Evolutionary conservation across 2,888 invertebrate genomes (phyloP).

Genomic region (Lochmaea capreae): DNA sequence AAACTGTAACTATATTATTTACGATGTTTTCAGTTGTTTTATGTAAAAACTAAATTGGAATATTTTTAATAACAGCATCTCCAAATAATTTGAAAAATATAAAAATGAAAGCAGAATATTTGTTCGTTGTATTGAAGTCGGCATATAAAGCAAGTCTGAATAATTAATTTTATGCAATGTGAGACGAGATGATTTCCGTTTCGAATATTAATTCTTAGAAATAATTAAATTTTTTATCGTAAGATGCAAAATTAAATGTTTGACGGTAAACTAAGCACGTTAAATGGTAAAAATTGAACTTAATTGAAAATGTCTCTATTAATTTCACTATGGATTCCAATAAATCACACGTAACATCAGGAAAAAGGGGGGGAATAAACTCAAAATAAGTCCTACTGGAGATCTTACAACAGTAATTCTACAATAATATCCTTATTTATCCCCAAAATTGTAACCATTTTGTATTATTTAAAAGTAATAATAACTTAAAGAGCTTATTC

Average conservation of each 20-base stretch:
- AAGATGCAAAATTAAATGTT: constrained; percentile 13
- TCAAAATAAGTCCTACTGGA: too few species aligned
- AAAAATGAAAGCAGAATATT: background rate
- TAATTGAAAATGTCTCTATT: constrained; percentile 21
- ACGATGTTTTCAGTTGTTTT: background rate
- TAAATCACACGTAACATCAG: too few species aligned
- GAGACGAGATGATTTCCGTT: constrained; percentile 24
- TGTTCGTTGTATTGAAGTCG: constrained; percentile 3
- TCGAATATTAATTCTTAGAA: constrained; percentile 32
- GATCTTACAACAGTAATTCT: too few species aligned
- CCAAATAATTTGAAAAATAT: background rate
- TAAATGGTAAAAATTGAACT: constrained; percentile 20
- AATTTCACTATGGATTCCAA: background rate
- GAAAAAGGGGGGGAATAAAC: too few species aligned
- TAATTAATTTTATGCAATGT: constrained; percentile 30
- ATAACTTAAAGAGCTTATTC: too few species aligned
- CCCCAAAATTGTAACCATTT: too few species aligned
- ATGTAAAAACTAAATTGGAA: background rate
- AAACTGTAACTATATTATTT: too few species aligned
- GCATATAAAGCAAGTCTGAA: constrained; percentile 27
- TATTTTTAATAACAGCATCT: background rate
- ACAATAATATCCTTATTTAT: too few species aligned
- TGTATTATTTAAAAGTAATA: too few species aligned
- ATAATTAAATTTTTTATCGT: constrained; percentile 19
- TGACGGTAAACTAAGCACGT: constrained; percentile 25